A percentile compares a stretch with the other conserved stretches of the same genome.
Evolutionary conservation across 2,888 invertebrate species (phyloP).

Genomic region (Cepaea hortensis): DNA sequence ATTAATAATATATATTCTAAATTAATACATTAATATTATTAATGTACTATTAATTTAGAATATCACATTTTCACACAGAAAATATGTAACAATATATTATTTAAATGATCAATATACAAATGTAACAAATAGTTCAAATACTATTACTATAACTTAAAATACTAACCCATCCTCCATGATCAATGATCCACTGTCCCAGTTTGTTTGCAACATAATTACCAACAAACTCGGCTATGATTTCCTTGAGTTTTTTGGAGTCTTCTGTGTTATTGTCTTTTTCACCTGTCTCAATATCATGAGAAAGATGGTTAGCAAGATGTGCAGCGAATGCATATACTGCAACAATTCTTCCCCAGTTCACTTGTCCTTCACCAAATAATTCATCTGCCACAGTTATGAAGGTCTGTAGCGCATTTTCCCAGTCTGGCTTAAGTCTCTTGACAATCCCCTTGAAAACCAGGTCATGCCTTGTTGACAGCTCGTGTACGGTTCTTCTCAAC

Average conservation of each 20-base stretch:
- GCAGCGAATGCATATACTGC: constrained; percentile 74
- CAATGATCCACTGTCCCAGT: constrained; percentile 71
- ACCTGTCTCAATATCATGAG: not conserved
- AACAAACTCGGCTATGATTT: constrained; percentile 68
- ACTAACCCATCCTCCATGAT: constrained; percentile 75
- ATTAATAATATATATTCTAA: too few relatives aligned
- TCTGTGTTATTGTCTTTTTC: not conserved
- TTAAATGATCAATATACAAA: too few relatives aligned
- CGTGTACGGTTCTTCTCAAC: constrained; percentile 70
- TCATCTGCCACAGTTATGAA: constrained; percentile 72
- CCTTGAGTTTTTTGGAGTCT: constrained; percentile 38
- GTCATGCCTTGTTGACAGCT: constrained; percentile 70
- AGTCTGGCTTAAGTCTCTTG: constrained; percentile 67
- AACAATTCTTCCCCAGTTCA: constrained; percentile 75
- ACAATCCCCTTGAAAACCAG: constrained; percentile 72
- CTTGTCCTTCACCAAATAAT: constrained; percentile 72
- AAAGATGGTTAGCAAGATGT: constrained; percentile 63
- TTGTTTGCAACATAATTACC: constrained; percentile 72
- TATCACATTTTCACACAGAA: too few relatives aligned
- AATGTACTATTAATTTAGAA: too few relatives aligned
- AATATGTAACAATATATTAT: too few relatives aligned
- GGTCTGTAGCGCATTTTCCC: constrained; percentile 64
- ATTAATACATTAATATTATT: too few relatives aligned
- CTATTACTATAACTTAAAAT: too few relatives aligned
- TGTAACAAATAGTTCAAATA: too few relatives aligned